Percentiles rank a stretch among this genome's conserved stretches.
These are phyloP conservation scores for Magallana ariakensis DNA, from an alignment of 1,140 invertebrate species.

Conservation along the genomic window DNA sequence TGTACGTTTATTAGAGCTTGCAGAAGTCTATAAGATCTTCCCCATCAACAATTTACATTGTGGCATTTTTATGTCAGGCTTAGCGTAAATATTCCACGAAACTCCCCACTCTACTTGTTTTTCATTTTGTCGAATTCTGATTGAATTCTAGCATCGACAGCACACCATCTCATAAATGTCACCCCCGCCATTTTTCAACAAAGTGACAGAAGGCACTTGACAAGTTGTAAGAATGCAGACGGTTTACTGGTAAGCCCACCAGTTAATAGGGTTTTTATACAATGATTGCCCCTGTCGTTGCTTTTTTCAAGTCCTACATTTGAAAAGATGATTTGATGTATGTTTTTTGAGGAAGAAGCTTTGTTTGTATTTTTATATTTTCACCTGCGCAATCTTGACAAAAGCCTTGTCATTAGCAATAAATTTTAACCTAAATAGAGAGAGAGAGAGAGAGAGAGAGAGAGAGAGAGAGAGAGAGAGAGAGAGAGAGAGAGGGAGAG, in stretches of 20 bases:
- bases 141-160: conserved; percentile 26
- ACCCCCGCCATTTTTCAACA: not conserved
- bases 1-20: no score
- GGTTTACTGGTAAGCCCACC: not conserved
- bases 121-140: not conserved
- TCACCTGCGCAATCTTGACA: no score
- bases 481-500: no score
- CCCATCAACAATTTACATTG: conserved; percentile 9
- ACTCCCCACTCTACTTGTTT: not conserved
- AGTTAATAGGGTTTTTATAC: not conserved
- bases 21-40: no score
- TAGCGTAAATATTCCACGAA: conserved; percentile 1
- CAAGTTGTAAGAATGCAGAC: not conserved
- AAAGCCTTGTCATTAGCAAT: no score
- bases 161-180: conserved; percentile 28
- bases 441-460: no score
- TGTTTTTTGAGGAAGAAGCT: no score
- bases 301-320: not conserved
- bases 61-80: conserved; percentile 6
- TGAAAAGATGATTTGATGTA: no score
- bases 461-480: no score
- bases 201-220: conserved; percentile 11
- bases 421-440: no score
- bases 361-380: no score
- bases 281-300: not conserved